Base-by-base conservation (phyloP, 2,113 vertebrate species). In the Nannobrachium achirus region DNA sequence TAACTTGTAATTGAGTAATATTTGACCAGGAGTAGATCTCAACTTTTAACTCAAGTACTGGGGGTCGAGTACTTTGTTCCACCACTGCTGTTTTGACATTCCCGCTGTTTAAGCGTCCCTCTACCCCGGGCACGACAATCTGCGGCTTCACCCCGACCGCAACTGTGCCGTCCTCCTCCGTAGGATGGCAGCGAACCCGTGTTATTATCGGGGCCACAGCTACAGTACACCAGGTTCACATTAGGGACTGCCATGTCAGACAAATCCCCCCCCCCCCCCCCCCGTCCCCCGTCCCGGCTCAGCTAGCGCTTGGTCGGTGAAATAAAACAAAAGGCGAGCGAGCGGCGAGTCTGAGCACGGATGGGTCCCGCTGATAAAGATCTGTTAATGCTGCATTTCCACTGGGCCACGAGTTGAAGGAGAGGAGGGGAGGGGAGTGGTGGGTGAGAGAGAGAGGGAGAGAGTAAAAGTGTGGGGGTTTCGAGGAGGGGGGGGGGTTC, bases 301-400 rank as follows among this genome's bases (percentile, higher is more conserved):
- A 55, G n/a, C n/a, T n/a, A n/a, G 76, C 10, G 8, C 63, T 83
- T 71, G 81, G 70, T 87, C 15, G 63, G 68, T 83, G 72, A 83
- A 83, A 82, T 74, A 79, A 86, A 89, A 87, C 75, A 89, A 87
- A 33, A 82, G 78, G 69, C 68, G 15, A 13, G n/a, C n/a, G 40
- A 74, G 63, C 50, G 48, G 48, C 69, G 75, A 86, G 83, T 71
- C 78, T 0, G 52, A 63, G 72, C 79, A 81, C 75, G 76, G 83
- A 86, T 75, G 69, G 60, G 66, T 73, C 56, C n/a, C 68, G 56
- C 69, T 78, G 90, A 90, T 90, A 87, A 89, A 74, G 84, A 89
- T 89, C 84, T 84, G 81, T 75, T 82, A 72, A 69, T 82, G 78
- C 76, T 9, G 77, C 71, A 76, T 83, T 87, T 84, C 79, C 72